A percentile compares a stretch with the other conserved stretches of the same genome.
These are phyloP conservation scores for Drosophila repletoides DNA, from an alignment of 1,140 invertebrate genomes.

Conservation along the genomic window DNA sequence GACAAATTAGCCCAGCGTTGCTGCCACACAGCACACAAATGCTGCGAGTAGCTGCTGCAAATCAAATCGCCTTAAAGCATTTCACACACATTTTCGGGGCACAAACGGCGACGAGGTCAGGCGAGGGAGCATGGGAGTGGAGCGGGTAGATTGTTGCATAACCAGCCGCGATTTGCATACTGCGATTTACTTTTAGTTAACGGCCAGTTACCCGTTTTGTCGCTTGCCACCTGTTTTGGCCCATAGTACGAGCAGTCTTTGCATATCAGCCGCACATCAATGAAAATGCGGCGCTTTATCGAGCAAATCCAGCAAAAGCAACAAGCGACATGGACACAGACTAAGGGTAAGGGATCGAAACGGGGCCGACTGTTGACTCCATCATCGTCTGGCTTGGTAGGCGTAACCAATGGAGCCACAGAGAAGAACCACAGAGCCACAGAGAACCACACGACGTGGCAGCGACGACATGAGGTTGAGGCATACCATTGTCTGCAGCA, in stretches of 20 bases:
- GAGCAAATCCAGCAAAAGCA: no score
- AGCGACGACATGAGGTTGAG: constrained; percentile 72
- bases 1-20: constrained; percentile 56
- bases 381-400: constrained; percentile 36
- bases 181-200: constrained; percentile 53
- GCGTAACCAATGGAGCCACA: constrained; percentile 53
- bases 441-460: constrained; percentile 44
- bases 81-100: constrained; percentile 36
- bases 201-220: constrained; percentile 12
- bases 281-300: constrained; percentile 45
- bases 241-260: constrained; percentile 17
- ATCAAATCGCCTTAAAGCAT: constrained; percentile 18
- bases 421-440: neutral
- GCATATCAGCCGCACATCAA: constrained; percentile 44
- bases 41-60: constrained; percentile 4
- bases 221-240: constrained; percentile 39
- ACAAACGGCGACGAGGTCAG: constrained; percentile 51
- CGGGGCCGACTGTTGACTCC: no score
- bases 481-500: constrained; percentile 74
- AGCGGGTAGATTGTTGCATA: constrained; percentile 58
- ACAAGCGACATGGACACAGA: no score
- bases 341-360: neutral
- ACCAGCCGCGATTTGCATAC: constrained; percentile 69
- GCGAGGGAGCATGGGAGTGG: constrained; percentile 60
- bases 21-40: no score